Percentiles rank a stretch among this genome's conserved stretches.
These are phyloP conservation scores for Anoplophora glabripennis DNA, from an alignment of 1,140 invertebrate species.

Conservation along the genomic window DNA sequence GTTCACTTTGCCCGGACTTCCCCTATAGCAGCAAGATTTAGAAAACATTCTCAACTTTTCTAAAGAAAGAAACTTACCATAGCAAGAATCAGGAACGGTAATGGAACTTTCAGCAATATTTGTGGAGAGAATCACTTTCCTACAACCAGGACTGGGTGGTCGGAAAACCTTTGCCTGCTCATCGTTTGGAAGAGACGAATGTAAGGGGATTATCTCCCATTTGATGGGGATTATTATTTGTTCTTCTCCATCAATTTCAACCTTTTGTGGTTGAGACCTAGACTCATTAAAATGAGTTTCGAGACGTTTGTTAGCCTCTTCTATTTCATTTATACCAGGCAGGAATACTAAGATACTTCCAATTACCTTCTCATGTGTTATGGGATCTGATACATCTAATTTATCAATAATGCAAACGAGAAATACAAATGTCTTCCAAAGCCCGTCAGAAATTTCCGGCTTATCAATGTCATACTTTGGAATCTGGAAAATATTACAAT, in stretches of 20 bases:
- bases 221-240: conserved; percentile 28
- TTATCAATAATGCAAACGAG: conserved; percentile 70
- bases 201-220: conserved; percentile 62
- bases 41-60: too few relatives aligned
- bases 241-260: not conserved
- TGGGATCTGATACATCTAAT: conserved; percentile 58
- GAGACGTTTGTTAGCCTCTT: conserved; percentile 54
- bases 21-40: too few relatives aligned
- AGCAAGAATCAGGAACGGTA: conserved; percentile 89
- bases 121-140: conserved; percentile 91
- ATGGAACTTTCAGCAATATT: conserved; percentile 98
- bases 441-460: conserved; percentile 45
- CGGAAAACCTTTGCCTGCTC: conserved; percentile 72
- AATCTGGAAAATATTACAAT: conserved; percentile 49
- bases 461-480: conserved; percentile 51
- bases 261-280: not conserved
- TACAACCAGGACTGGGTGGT: conserved; percentile 51
- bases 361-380: conserved; percentile 37
- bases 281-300: conserved; percentile 21
- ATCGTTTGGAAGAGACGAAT: conserved; percentile 66
- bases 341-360: conserved; percentile 82
- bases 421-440: conserved; percentile 55
- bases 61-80: conserved; percentile 58
- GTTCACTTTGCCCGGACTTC: too few relatives aligned
- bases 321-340: conserved; percentile 83